Base-by-base conservation (phyloP, 2,113 vertebrate species). In the Tautogolabrus adspersus region DNA sequence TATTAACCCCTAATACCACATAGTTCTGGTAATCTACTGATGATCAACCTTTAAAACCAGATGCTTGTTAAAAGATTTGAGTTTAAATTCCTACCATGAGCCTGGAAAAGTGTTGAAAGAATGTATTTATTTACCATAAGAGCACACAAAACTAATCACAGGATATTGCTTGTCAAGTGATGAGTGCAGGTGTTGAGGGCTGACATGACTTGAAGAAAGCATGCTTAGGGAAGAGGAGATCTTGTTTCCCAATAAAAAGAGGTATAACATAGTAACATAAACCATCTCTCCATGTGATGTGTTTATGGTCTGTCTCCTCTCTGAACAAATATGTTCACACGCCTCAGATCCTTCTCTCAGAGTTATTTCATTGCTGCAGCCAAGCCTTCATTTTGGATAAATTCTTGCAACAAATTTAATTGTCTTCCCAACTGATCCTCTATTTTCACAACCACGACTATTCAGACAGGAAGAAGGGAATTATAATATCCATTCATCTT, bases 401-500 rank as follows among this genome's bases (percentile, higher is more conserved):
- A 34, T 16, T 6, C 44, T 12, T 37, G 15, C 21, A 47, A 49
- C 5, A 49, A 19, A 19, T 26, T 22, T 2, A 4, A 47, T n/a
- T 47, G 34, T 37, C 16, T 22, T 8, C 0, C 11, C 40, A 47
- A n/a, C 23, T 23, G 2, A 23, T 66, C 64, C 22, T 21, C 26
- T 42, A 21, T 47, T 61, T 78, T 11, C 47, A 55, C 38, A 54
- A 19, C 12, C 40, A 21, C 46, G 78, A 73, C 60, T 81, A 62
- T 66, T 59, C 72, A 77, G 78, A 88, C 79, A 21, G 61, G 22
- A 51, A 49, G 65, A 84, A 66, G 64, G 49, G 77, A 86, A 86
- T 88, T 84, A 83, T 90, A 85, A 89, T 90, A 86, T 82, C 85
- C 63, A 70, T 72, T 21, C 49, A 18, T 51, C 80, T 92, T 86